Percentiles rank a stretch among this genome's conserved stretches.
Evolutionary conservation across 2,113 vertebrate species (phyloP).

Genomic region (Tetraodon nigroviridis): DNA sequence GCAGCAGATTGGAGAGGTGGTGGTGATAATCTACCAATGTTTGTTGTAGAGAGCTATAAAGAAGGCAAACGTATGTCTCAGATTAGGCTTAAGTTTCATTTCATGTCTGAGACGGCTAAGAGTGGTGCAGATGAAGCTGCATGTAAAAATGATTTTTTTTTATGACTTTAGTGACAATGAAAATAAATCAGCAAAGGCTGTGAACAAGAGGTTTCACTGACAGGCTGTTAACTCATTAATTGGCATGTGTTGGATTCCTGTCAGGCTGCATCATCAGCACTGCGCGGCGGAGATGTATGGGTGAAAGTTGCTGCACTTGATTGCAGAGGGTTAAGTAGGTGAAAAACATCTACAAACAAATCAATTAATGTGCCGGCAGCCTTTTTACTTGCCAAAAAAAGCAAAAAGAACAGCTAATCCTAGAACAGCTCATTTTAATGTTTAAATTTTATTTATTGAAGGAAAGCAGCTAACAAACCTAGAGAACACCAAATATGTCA

Average conservation of each 20-base stretch:
- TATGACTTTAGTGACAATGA: no score
- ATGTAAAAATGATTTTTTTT: no score
- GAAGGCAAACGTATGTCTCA: no score
- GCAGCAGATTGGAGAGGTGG: slow-evolving; percentile 15
- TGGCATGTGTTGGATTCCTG: slow-evolving; percentile 24
- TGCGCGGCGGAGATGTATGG: neutral
- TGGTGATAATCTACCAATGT: slow-evolving; percentile 22
- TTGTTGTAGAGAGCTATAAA: slow-evolving; percentile 10
- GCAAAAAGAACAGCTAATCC: neutral
- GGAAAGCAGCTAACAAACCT: neutral
- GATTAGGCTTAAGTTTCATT: no score
- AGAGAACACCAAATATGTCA: neutral
- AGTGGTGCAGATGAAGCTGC: no score
- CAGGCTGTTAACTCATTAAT: slow-evolving; percentile 4
- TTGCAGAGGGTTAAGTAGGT: slow-evolving; percentile 19
- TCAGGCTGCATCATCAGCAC: slow-evolving; percentile 25
- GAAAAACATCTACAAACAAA: slow-evolving; percentile 16
- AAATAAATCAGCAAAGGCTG: no score
- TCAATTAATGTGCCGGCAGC: slow-evolving; percentile 22
- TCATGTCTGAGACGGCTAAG: no score
- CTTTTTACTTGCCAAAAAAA: slow-evolving; percentile 4
- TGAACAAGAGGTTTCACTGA: no score
- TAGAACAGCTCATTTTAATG: neutral
- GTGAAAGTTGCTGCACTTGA: slow-evolving; percentile 15
- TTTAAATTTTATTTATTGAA: neutral